phyloP scores from a whole-genome alignment of 37 sponge, comb jelly and placozoan species.

The Mnemiopsis leidyi region DNA sequence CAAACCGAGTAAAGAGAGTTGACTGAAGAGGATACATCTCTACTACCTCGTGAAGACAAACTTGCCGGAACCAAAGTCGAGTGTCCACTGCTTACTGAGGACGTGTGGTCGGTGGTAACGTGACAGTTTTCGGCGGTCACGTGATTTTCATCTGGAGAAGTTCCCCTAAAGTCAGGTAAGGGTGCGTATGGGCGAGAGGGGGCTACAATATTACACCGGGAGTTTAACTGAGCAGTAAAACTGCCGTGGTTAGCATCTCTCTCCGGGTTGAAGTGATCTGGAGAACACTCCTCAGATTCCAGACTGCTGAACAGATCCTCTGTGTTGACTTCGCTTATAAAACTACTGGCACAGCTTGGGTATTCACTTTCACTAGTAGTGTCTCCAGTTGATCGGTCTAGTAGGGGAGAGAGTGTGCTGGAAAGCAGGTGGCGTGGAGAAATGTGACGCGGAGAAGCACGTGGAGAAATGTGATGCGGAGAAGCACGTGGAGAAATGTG shows the following conservation, averaged over 20 bases:
- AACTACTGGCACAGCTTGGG: background rate
- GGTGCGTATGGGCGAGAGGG: background rate
- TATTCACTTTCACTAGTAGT: background rate
- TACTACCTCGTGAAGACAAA: background rate
- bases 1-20: too few species aligned
- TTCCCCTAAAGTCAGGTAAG: background rate
- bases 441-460: slow-evolving; percentile 10
- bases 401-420: background rate
- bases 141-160: background rate
- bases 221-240: background rate
- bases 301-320: background rate
- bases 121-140: too few species aligned
- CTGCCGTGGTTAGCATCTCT: background rate
- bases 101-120: background rate
- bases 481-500: background rate
- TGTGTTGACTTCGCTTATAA: background rate
- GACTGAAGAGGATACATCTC: too few species aligned
- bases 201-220: background rate
- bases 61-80: background rate
- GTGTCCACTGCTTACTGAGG: background rate
- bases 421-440: background rate
- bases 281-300: background rate
- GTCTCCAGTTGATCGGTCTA: slow-evolving; percentile 61
- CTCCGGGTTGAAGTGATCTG: background rate
- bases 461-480: background rate